Conservation (phyloP, 2,113 vertebrate genomes). For the Zosterops lateralis region DNA sequence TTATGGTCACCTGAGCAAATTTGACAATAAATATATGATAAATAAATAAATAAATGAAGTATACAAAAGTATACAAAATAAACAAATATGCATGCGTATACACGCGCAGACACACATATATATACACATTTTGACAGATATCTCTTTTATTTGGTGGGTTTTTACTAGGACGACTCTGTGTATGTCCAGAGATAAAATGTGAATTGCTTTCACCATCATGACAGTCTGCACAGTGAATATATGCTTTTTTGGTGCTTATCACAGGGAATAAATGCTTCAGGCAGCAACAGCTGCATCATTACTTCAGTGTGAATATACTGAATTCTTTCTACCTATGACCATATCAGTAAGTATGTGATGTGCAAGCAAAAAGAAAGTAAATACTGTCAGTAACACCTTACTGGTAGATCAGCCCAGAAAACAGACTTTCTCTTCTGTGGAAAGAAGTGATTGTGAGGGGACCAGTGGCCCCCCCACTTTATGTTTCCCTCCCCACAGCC, state of each 20-base stretch:
- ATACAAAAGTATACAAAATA: too few relatives aligned
- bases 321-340: background rate
- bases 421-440: background rate
- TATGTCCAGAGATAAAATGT: background rate
- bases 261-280: background rate
- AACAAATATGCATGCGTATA: fast-evolving
- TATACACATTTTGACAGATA: background rate
- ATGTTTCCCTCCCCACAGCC: background rate
- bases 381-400: background rate
- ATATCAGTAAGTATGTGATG: background rate
- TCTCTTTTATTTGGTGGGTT: background rate
- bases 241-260: background rate
- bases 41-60: background rate
- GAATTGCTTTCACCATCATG: background rate
- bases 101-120: fast-evolving
- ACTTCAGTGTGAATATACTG: background rate
- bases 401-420: background rate
- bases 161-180: background rate
- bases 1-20: background rate
- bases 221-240: background rate
- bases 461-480: background rate
- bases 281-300: background rate
- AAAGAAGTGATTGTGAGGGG: background rate
- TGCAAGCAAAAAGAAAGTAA: background rate
- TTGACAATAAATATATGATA: background rate